Conservation (phyloP, 2,888 invertebrate genomes). For the Aleiodes testaceus region DNA sequence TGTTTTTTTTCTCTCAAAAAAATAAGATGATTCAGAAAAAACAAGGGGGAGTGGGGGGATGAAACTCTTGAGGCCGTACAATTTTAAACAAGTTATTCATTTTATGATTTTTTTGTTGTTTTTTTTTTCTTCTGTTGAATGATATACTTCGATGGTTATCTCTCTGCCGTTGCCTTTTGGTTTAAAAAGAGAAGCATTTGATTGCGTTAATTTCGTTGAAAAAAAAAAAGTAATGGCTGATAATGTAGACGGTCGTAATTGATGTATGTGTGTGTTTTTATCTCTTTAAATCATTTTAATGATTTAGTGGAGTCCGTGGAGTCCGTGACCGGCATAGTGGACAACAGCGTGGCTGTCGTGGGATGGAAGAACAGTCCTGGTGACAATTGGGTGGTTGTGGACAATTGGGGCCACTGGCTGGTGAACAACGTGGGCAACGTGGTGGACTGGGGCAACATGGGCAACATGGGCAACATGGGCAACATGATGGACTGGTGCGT, state of each 20-base stretch:
- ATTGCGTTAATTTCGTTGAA: constrained; percentile 7
- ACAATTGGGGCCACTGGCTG: constrained; percentile 61
- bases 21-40: constrained; percentile 9
- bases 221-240: constrained; percentile 27
- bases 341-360: constrained; percentile 55
- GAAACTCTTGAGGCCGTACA: constrained; percentile 20
- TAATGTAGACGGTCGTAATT: constrained; percentile 6
- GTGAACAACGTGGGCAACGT: constrained; percentile 62
- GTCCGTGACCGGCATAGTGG: constrained; percentile 48
- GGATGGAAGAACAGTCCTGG: constrained; percentile 63
- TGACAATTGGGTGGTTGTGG: constrained; percentile 61
- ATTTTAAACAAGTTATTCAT: constrained; percentile 5
- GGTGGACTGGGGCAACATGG: constrained; percentile 66
- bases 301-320: constrained; percentile 44
- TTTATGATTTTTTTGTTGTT: background rate
- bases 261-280: background rate
- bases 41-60: background rate
- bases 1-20: constrained; percentile 1
- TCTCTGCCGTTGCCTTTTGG: constrained; percentile 28
- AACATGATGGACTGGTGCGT: constrained; percentile 58
- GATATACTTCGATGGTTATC: constrained; percentile 15
- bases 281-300: constrained; percentile 12
- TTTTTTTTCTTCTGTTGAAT: constrained; percentile 4
- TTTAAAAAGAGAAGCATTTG: constrained; percentile 13
- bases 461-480: constrained; percentile 65